Evolutionary conservation across 2,797 vertebrate genomes (phyloP), one percentile per base, ranked within the genome.

Genomic region (Hoplostethus atlanticus): DNA sequence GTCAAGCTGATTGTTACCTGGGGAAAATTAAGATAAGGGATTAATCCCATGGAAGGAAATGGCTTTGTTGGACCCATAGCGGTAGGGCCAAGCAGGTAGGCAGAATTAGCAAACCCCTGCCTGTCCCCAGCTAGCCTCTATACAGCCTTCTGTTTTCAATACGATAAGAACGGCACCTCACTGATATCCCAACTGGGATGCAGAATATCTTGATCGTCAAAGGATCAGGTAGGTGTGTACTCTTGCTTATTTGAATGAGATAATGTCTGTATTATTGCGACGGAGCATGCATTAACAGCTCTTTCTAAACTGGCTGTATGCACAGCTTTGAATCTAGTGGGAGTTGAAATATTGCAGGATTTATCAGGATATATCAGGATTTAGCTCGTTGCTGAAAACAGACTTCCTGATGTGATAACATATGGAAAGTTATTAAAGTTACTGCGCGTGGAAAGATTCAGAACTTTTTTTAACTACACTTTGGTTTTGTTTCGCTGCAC

Each of bases 21-120:
- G 77, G 89, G 91, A 91, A 93, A 94, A 93, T 94, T 92, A 92
- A 93, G 93, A 95, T 95, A 93, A 94, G 88, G 68, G 79, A 89
- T 56, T 93, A 94, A 94, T 94, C 90, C 92, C 69, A 71, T 84
- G 87, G 91, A 92, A 16, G 75, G 86, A 86, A 93, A 93, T 89
- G 90, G 71, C 82, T 91, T 93, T 87, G 87, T 86, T 87, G 83
- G 88, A 85, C 83, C 78, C 71, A 81, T 64, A 78, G 86, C 71
- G 59, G 66, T 60, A 31, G 70, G 64, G 68, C 77, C 76, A 81
- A 80, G 73, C 73, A 84, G 80, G 86, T 88, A 85, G 85, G 75
- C 77, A 78, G 80, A 91, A 84, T 91, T 89, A 91, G 78, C 76
- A 72, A 80, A 84, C 71, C 71, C 57, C 67, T 52, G 67, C 51